These are phyloP conservation scores for Rapana venosa DNA, from an alignment of 2,888 invertebrate genomes.

Conservation along the genomic window DNA sequence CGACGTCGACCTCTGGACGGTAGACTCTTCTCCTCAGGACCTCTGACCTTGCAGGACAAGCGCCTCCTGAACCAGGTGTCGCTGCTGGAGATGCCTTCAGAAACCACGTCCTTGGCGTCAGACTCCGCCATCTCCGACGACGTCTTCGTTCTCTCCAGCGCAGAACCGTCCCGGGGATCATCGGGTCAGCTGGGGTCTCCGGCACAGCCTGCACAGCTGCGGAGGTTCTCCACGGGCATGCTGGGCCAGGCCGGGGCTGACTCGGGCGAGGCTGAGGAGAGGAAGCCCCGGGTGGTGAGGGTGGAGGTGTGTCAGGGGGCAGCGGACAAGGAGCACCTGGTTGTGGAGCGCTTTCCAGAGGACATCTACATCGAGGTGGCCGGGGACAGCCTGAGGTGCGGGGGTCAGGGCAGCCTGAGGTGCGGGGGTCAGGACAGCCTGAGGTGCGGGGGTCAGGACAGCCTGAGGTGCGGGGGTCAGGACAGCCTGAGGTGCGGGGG, in stretches of 20 bases:
- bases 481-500: neutral
- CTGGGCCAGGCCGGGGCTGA: neutral
- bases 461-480: neutral
- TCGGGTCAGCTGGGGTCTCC: neutral
- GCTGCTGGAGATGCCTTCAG: slow-evolving; percentile 15
- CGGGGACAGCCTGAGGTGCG: neutral
- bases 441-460: slow-evolving; percentile 35
- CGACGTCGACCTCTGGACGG: slow-evolving; percentile 31
- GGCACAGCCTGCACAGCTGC: neutral
- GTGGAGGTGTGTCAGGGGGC: slow-evolving; percentile 18
- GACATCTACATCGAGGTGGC: slow-evolving; percentile 49
- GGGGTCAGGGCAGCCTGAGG: neutral
- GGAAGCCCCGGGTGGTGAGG: slow-evolving; percentile 23
- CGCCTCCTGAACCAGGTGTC: slow-evolving; percentile 24
- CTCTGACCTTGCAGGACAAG: slow-evolving; percentile 19
- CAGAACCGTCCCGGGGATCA: neutral
- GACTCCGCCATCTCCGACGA: slow-evolving; percentile 31
- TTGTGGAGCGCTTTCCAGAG: slow-evolving; percentile 40
- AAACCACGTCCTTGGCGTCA: neutral
- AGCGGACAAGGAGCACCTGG: neutral
- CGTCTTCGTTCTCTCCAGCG: slow-evolving; percentile 22
- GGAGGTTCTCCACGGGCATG: slow-evolving; percentile 32
- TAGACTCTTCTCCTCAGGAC: neutral
- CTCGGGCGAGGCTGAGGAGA: neutral
- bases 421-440: neutral